Conservation (phyloP, 2,797 vertebrate species). For the Gobionotothen gibberifrons region DNA sequence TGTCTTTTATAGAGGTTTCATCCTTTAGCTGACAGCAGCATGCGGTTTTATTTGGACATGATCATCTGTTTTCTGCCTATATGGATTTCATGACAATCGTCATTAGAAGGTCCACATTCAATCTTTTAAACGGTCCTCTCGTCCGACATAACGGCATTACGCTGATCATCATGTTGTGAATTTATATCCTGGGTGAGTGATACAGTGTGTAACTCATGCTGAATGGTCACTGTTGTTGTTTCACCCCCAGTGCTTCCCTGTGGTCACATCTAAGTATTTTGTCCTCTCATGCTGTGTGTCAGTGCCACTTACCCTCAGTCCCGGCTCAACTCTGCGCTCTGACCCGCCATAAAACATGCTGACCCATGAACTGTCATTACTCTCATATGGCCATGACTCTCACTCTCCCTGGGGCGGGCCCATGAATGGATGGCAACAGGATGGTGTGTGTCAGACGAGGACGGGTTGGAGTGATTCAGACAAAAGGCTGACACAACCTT, state of each 20-base stretch:
- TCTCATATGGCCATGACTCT: slow-evolving; percentile 39
- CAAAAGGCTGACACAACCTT: slow-evolving; percentile 47
- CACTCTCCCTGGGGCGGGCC: slow-evolving; percentile 24
- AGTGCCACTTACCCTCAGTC: slow-evolving; percentile 48
- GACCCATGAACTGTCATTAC: slow-evolving; percentile 50
- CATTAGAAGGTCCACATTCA: not conserved
- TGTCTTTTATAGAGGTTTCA: not conserved
- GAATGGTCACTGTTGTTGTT: slow-evolving; percentile 30
- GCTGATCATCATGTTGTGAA: not conserved
- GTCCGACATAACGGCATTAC: not conserved
- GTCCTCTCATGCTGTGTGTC: slow-evolving; percentile 45
- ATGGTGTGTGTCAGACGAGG: slow-evolving; percentile 42
- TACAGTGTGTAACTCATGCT: not conserved
- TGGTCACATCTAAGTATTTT: slow-evolving; percentile 24
- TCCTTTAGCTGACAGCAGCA: slow-evolving; percentile 10
- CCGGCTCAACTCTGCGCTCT: slow-evolving; percentile 19
- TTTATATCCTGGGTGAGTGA: slow-evolving; percentile 7
- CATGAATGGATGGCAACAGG: slow-evolving; percentile 29
- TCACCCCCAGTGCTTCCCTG: slow-evolving; percentile 24
- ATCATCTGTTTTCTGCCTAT: too few species aligned
- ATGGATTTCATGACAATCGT: not conserved
- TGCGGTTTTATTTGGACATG: slow-evolving; percentile 5
- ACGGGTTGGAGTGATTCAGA: slow-evolving; percentile 18
- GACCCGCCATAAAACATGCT: slow-evolving; percentile 50
- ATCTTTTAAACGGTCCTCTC: slow-evolving; percentile 7